A percentile compares a stretch with the other conserved stretches of the same genome.
Evolutionary conservation across 2,888 invertebrate species (phyloP).

Genomic region (Apomyelois bistriatella): DNA sequence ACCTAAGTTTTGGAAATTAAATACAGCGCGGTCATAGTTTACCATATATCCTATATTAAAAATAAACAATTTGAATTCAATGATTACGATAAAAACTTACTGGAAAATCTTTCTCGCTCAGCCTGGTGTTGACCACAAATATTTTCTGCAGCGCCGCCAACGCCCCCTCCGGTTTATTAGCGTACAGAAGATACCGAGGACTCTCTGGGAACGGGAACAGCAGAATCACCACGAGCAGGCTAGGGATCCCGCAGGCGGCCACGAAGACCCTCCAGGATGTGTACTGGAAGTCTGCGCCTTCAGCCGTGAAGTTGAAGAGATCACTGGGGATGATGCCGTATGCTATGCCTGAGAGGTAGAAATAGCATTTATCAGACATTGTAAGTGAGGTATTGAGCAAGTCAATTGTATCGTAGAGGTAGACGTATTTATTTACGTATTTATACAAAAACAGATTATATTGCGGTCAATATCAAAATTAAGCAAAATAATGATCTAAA

Average conservation of each 20-base stretch:
- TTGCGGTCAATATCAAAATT: no score
- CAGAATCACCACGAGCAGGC: slow-evolving; percentile 70
- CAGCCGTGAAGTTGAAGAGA: slow-evolving; percentile 50
- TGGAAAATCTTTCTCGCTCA: slow-evolving; percentile 72
- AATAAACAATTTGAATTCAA: no score
- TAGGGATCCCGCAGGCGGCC: slow-evolving; percentile 80
- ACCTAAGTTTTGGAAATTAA: no score
- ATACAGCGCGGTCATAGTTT: no score
- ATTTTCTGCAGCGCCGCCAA: slow-evolving; percentile 75
- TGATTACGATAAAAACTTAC: slow-evolving; percentile 44
- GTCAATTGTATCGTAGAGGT: no score
- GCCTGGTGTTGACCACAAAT: slow-evolving; percentile 75
- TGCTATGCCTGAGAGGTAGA: slow-evolving; percentile 55
- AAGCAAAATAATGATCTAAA: no score
- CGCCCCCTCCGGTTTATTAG: slow-evolving; percentile 71
- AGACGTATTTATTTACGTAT: no score
- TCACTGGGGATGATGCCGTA: slow-evolving; percentile 66
- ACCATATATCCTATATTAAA: no score
- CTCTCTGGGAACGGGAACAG: slow-evolving; percentile 80
- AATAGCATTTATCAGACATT: background rate
- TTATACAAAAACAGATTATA: no score
- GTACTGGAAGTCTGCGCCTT: slow-evolving; percentile 59
- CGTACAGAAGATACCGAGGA: slow-evolving; percentile 76
- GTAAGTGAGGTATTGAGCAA: no score
- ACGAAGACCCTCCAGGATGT: slow-evolving; percentile 84